Evolutionary conservation across 2,797 vertebrate genomes (phyloP).

Genomic region (Brachyalestes nurse): DNA sequence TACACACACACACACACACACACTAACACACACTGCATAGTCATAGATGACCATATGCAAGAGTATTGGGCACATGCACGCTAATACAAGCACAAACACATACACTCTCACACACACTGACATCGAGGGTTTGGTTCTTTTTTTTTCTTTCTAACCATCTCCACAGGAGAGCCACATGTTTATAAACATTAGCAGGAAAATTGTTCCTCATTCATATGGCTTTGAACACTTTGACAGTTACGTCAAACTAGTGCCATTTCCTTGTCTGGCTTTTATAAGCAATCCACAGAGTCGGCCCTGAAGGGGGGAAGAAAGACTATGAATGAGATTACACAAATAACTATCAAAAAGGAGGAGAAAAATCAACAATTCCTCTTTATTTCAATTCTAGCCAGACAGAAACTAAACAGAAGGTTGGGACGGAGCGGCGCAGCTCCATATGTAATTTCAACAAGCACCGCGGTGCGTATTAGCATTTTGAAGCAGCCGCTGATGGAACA

Average conservation of each 20-base stretch:
- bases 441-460: constrained; percentile 55
- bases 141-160: constrained; percentile 67
- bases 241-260: constrained; percentile 69
- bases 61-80: constrained; percentile 14
- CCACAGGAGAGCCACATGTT: constrained; percentile 74
- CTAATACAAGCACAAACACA: constrained; percentile 54
- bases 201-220: constrained; percentile 74
- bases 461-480: constrained; percentile 58
- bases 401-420: constrained; percentile 58
- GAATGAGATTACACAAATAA: constrained; percentile 68
- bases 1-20: constrained; percentile 22
- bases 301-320: constrained; percentile 53
- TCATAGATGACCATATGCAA: constrained; percentile 2
- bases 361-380: constrained; percentile 61
- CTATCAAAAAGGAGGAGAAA: constrained; percentile 55
- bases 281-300: constrained; percentile 52
- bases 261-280: constrained; percentile 53
- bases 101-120: constrained; percentile 52
- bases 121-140: constrained; percentile 73
- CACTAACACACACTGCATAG: constrained; percentile 55
- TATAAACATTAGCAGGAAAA: constrained; percentile 78
- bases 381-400: constrained; percentile 61
- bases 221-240: constrained; percentile 75
- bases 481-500: constrained; percentile 65
- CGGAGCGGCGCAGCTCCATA: constrained; percentile 51